Evolutionary conservation across 2,797 vertebrate species (phyloP).

Genomic region (Diceros bicornis): DNA sequence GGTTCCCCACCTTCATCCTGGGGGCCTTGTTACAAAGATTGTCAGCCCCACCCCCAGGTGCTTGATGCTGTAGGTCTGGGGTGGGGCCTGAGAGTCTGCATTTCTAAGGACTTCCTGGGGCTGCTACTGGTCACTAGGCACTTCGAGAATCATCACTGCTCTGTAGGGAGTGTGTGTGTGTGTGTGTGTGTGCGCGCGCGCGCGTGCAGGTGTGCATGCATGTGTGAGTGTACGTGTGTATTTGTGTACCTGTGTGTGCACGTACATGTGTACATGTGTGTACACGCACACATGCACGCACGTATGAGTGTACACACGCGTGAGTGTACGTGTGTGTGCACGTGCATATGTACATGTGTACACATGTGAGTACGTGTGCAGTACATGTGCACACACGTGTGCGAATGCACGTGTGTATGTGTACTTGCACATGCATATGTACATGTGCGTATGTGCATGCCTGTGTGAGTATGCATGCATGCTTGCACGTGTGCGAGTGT

Average conservation of each 20-base stretch:
- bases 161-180: no score
- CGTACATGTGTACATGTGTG: no score
- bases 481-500: background rate
- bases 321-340: rapidly evolving
- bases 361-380: no score
- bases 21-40: background rate
- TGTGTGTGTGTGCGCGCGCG: no score
- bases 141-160: background rate
- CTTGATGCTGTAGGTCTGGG: background rate
- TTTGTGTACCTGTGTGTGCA: rapidly evolving
- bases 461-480: no score
- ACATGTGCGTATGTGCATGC: no score
- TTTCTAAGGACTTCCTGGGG: background rate
- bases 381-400: no score
- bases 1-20: background rate
- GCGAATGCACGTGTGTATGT: rapidly evolving
- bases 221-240: no score
- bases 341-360: background rate
- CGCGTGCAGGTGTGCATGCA: background rate
- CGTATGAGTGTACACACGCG: rapidly evolving
- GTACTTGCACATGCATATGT: no score
- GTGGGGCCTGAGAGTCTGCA: rapidly evolving
- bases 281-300: no score
- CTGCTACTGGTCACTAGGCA: no score
- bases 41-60: rapidly evolving